A percentile compares a stretch with the other conserved stretches of the same genome.
Conservation (phyloP, 1,140 invertebrate species). For the Lycorma delicatula region DNA sequence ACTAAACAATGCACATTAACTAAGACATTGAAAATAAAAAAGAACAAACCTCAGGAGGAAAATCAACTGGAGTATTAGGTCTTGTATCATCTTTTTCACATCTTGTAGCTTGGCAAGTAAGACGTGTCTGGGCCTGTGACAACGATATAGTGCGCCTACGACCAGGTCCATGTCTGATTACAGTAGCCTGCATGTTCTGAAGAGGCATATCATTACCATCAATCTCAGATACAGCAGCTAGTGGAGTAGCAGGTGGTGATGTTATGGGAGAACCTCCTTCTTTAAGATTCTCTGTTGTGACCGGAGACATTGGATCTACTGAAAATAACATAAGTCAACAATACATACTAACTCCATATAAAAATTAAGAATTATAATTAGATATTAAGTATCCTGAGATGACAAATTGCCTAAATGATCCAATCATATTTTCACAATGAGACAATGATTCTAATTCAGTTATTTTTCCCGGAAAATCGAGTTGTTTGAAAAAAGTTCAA, state of each 20-base stretch:
- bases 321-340: slow-evolving; percentile 16
- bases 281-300: slow-evolving; percentile 40
- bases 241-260: slow-evolving; percentile 49
- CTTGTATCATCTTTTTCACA: slow-evolving; percentile 5
- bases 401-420: too few relatives aligned
- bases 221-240: slow-evolving; percentile 33
- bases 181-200: not conserved
- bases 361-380: too few relatives aligned
- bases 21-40: too few relatives aligned
- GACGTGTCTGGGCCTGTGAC: too few relatives aligned
- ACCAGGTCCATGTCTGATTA: slow-evolving; percentile 19
- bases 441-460: too few relatives aligned
- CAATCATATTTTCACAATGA: too few relatives aligned
- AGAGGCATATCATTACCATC: slow-evolving; percentile 19
- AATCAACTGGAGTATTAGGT: not conserved
- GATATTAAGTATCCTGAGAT: too few relatives aligned
- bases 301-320: slow-evolving; percentile 49
- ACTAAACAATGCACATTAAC: too few relatives aligned
- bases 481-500: too few relatives aligned
- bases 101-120: not conserved
- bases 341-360: not conserved
- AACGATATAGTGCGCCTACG: slow-evolving; percentile 43
- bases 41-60: too few relatives aligned
- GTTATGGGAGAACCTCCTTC: slow-evolving; percentile 42
- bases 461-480: too few relatives aligned